Percentiles rank a stretch among this genome's conserved stretches.
Conservation (phyloP, 2,888 invertebrate species). For the Panopea generosa region DNA sequence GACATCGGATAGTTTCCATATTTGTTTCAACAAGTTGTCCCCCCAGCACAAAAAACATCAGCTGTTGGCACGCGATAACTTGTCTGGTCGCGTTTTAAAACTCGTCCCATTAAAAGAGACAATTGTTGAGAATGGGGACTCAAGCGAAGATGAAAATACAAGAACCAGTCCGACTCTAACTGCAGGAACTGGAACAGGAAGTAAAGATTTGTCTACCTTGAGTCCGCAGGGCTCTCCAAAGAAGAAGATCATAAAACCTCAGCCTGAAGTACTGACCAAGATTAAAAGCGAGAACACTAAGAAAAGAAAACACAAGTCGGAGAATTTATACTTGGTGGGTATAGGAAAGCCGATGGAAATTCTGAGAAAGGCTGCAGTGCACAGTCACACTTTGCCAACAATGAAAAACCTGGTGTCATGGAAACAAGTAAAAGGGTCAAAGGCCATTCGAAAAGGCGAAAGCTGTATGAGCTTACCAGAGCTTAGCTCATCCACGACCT, state of each 20-base stretch:
- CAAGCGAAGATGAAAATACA: slow-evolving; percentile 52
- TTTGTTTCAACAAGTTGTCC: slow-evolving; percentile 68
- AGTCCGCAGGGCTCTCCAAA: slow-evolving; percentile 34
- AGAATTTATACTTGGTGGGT: slow-evolving; percentile 58
- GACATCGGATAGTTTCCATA: slow-evolving; percentile 79
- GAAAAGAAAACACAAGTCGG: slow-evolving; percentile 34
- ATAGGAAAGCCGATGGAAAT: slow-evolving; percentile 60
- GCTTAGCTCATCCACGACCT: slow-evolving; percentile 62
- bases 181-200: slow-evolving; percentile 58
- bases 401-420: slow-evolving; percentile 71
- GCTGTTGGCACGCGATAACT: slow-evolving; percentile 46
- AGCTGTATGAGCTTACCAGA: slow-evolving; percentile 77
- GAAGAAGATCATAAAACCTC: slow-evolving; percentile 21
- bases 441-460: slow-evolving; percentile 64
- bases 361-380: slow-evolving; percentile 59
- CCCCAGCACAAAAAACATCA: slow-evolving; percentile 50
- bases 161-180: slow-evolving; percentile 56
- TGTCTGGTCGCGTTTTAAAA: slow-evolving; percentile 43
- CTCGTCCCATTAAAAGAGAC: slow-evolving; percentile 55
- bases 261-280: slow-evolving; percentile 36
- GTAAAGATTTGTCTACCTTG: slow-evolving; percentile 46
- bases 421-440: slow-evolving; percentile 73
- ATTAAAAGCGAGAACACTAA: slow-evolving; percentile 30
- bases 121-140: slow-evolving; percentile 35
- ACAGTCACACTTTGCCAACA: slow-evolving; percentile 58